phyloP scores from a whole-genome alignment of 1,140 invertebrate species.

The Brachionus paranguensis region DNA sequence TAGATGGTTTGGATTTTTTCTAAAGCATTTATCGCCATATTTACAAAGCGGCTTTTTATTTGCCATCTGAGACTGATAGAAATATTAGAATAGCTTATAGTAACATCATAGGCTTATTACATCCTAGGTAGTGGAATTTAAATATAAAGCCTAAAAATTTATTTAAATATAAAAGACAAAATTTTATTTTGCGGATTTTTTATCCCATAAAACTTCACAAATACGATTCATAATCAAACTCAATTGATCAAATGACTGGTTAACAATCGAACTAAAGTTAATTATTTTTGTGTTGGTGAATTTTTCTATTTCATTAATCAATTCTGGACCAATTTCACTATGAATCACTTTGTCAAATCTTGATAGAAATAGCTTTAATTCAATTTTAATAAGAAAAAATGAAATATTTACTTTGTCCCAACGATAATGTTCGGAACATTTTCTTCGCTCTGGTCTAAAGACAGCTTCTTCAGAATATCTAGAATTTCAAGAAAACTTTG shows the following conservation, averaged over 20 bases:
- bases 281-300: neutral
- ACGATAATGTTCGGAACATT: neutral
- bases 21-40: conserved; percentile 74
- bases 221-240: conserved; percentile 1
- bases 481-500: neutral
- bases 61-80: neutral
- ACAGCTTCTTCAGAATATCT: neutral
- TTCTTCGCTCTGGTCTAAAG: neutral
- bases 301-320: neutral
- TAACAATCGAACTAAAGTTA: neutral
- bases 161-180: neutral
- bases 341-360: conserved; percentile 39
- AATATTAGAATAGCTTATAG: neutral
- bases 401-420: conserved; percentile 6
- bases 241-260: neutral
- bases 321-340: conserved; percentile 9
- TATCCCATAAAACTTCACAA: neutral
- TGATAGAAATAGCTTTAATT: neutral
- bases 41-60: conserved; percentile 60
- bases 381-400: neutral
- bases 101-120: neutral
- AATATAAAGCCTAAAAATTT: neutral
- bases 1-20: conserved; percentile 71
- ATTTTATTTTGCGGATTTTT: neutral
- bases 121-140: neutral